Base-by-base conservation (phyloP, 2,113 vertebrate genomes). In the Lucifuga dentata region DNA sequence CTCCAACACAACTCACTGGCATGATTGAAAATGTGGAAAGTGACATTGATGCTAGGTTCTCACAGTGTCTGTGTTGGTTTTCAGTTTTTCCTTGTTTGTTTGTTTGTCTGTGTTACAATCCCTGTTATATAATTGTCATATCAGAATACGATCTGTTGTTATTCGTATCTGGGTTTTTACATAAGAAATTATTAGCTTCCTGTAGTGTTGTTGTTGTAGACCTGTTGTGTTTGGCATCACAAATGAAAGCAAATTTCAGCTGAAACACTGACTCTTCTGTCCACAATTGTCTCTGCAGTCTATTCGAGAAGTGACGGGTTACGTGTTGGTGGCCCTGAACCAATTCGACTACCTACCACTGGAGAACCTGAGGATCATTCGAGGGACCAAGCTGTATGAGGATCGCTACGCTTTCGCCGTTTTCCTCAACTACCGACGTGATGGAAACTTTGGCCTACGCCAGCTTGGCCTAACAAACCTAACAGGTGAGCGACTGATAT, bases 391-490 rank as follows among this genome's bases (percentile, higher is more conserved):
- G 74, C 93, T 98, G 32, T 98, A 99, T 0, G 98, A 99, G 62
- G 97, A 98, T 67, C 94, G 94, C 5, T 98, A 98, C 11, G 95
- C 96, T 0, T 85, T 99, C 63, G 94, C 96, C 0, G 93, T 99
- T 76, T 98, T 99, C 86, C 94, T 99, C 2, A 99, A 99, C 94
- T 99, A 99, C 92, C 95, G 96, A 60, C 96, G 96, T 48, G 97
- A 98, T 61, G 97, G 96, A 0, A 96, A 95, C 89, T 97, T 95
- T 5, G 98, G 98, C 11, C 93, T 99, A 63, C 95, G 96, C 35
- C 95, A 97, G 73, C 90, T 99, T 40, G 97, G 97, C 48, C 69
- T 99, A 76, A 97, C 93, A 71, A 99, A 98, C 68, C 90, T 99
- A 64, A 98, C 97, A 8, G 98, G 98, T 95, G 72, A 58, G 72